These are phyloP conservation scores for Hafferia zeledoni DNA, from an alignment of 2,797 vertebrate genomes.

Conservation along the genomic window DNA sequence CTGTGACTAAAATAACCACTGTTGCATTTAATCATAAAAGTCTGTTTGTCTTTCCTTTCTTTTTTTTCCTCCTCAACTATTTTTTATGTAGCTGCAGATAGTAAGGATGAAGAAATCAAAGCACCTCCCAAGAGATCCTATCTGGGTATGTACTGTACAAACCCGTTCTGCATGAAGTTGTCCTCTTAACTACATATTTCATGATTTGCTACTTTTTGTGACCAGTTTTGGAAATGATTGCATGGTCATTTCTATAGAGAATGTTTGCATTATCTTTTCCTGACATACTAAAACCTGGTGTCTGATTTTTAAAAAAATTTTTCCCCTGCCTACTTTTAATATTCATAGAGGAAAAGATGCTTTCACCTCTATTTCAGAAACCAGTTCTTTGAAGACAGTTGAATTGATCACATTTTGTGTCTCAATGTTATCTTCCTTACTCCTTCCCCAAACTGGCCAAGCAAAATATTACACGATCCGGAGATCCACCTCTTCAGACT, in stretches of 20 bases:
- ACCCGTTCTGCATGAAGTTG: conserved; percentile 63
- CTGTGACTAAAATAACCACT: conserved; percentile 4
- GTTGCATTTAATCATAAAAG: conserved; percentile 66
- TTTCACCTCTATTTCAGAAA: conserved; percentile 17
- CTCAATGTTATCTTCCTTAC: not conserved
- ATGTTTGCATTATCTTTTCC: not conserved
- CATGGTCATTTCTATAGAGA: not conserved
- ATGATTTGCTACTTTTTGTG: not conserved
- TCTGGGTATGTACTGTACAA: conserved; percentile 91
- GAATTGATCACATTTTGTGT: not conserved
- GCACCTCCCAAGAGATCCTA: conserved; percentile 89
- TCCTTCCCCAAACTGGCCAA: not conserved
- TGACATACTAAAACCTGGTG: not conserved
- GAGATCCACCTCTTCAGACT: not conserved
- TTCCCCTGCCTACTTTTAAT: not conserved
- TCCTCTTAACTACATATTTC: not conserved
- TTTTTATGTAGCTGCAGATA: conserved; percentile 87
- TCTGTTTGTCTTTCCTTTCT: conserved; percentile 71
- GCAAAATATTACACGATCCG: not conserved
- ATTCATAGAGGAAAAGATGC: conserved; percentile 42
- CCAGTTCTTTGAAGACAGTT: not conserved
- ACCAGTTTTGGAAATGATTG: conserved; percentile 25
- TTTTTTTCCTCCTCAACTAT: not conserved
- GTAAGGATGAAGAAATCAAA: conserved; percentile 96
- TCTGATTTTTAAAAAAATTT: not conserved